These are phyloP conservation scores for Rutpela maculata DNA, from an alignment of 2,888 invertebrate genomes.

Conservation along the genomic window DNA sequence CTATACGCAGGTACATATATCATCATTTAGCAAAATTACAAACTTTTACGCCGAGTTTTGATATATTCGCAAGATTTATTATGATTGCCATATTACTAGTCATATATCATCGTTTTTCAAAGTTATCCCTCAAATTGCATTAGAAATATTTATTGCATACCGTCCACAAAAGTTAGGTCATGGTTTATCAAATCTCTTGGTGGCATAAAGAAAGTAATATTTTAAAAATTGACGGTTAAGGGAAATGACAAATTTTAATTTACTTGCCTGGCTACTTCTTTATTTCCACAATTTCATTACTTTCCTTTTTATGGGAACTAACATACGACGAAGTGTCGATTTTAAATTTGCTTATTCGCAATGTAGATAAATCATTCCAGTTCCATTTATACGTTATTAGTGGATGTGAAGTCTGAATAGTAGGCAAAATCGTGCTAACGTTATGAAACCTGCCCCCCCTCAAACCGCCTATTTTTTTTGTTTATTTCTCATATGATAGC, in stretches of 20 bases:
- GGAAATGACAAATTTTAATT: neutral
- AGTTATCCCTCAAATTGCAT: conserved; percentile 46
- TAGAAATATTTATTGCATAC: conserved; percentile 42
- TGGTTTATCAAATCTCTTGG: too few relatives aligned
- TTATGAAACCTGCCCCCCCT: too few relatives aligned
- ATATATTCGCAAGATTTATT: conserved; percentile 54
- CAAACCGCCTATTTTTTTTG: too few relatives aligned
- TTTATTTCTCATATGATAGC: too few relatives aligned
- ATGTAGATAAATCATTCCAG: too few relatives aligned
- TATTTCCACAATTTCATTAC: neutral
- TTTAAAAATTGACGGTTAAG: neutral
- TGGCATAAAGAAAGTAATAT: too few relatives aligned
- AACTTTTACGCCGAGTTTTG: conserved; percentile 48
- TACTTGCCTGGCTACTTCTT: neutral
- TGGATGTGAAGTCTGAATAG: too few relatives aligned
- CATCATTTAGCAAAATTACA: conserved; percentile 53
- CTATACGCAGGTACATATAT: conserved; percentile 47
- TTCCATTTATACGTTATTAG: too few relatives aligned
- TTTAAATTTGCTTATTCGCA: too few relatives aligned
- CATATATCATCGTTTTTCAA: conserved; percentile 51
- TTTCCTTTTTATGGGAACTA: neutral
- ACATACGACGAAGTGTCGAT: too few relatives aligned
- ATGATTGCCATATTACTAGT: conserved; percentile 53
- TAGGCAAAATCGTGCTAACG: too few relatives aligned
- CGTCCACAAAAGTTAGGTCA: neutral